These are phyloP conservation scores for Andrena flavipes DNA, from an alignment of 2,888 invertebrate genomes.

Conservation along the genomic window DNA sequence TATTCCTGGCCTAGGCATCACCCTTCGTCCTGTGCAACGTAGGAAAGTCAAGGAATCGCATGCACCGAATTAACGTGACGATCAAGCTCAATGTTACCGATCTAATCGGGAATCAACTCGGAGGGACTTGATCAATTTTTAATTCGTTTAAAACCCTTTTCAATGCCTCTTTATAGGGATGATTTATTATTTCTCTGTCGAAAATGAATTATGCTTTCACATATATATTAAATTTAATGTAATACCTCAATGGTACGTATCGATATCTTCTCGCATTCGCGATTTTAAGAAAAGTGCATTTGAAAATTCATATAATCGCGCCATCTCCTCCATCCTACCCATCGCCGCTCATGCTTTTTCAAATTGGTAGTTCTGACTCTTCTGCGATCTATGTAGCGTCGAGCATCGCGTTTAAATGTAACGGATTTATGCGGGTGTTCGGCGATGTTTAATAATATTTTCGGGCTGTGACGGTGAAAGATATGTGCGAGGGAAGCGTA, in stretches of 20 bases:
- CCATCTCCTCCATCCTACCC: conserved; percentile 35
- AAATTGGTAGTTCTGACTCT: conserved; percentile 47
- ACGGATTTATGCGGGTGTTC: background rate
- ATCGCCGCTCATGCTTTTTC: conserved; percentile 39
- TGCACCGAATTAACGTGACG: background rate
- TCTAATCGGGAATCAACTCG: background rate
- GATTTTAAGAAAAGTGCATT: conserved; percentile 13
- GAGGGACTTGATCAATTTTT: conserved; percentile 1
- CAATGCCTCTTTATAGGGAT: background rate
- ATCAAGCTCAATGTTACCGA: conserved; percentile 1
- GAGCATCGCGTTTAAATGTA: conserved; percentile 35
- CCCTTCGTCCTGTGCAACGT: background rate
- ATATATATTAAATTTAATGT: no score
- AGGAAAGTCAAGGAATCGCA: background rate
- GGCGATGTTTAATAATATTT: conserved; percentile 16
- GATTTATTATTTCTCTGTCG: background rate
- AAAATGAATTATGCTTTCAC: no score
- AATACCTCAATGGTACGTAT: background rate
- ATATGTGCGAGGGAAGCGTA: background rate
- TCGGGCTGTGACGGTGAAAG: background rate
- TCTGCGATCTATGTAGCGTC: conserved; percentile 1
- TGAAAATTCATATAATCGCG: conserved; percentile 59
- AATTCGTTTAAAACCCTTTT: background rate
- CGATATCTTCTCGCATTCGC: background rate
- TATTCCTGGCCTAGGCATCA: conserved; percentile 19